Base-by-base conservation (phyloP, 2,888 invertebrate genomes). In the Xylophagus ater region DNA sequence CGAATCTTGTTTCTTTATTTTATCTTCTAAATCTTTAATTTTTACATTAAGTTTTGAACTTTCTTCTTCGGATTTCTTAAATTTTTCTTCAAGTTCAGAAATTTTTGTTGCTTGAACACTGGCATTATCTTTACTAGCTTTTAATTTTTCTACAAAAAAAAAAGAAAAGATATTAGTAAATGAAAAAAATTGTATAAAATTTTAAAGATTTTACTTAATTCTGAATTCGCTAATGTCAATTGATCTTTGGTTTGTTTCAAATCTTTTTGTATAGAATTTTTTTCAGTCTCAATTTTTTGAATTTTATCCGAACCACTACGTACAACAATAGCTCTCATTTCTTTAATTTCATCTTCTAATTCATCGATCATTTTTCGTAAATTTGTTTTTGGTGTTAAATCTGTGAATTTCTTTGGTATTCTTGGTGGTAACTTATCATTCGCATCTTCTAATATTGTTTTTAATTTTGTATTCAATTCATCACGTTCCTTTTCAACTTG, bases 361-460 rank as follows among this genome's bases (percentile, higher is more conserved):
- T 92, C 89, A 42, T 83, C 81, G 3, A 90, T 78, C 78, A 87
- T 84, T 53, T 76, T 84, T 51, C 58, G 85, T 53, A 88, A 65
- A 34, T 58, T 59, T 40, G 58, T 57, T 48, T 62, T 63, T 0
- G 62, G 62, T 14, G 62, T 63, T 12, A 63, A 63, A 53, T 85
- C 84, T 6, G 79, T 79, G 7, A 78, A 70, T 53, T 78, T 80
- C 55, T 83, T 83, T 4, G 81, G 74, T n/a, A 72, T 72, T 49
- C 83, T 71, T 17, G 75, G 72, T 49, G 78, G 81, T 50, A 80
- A 73, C 20, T 74, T 73, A 49, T 72, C 72, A n/a, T 75, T 68
- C 2, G 77, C 70, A 43, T 75, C 76, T 45, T 77, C 71, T 53
- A 76, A 74, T 41, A 85, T 62, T 47, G 73, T 69, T 52, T 79